phyloP scores from a whole-genome alignment of 2,888 invertebrate genomes.

The Cantharis rufa region DNA sequence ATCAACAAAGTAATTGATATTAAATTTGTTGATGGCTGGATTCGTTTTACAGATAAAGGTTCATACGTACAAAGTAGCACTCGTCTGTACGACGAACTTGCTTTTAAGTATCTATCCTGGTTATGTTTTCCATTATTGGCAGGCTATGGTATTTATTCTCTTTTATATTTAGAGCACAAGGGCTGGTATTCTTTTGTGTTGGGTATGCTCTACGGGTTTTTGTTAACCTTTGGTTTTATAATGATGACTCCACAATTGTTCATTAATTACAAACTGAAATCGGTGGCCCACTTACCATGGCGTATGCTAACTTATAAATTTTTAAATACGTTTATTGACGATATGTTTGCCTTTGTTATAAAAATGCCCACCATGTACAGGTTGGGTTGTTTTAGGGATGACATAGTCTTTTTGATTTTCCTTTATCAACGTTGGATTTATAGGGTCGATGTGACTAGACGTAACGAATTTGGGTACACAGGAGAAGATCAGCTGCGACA shows the following conservation, averaged over 20 bases:
- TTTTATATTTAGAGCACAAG: slow-evolving; percentile 95
- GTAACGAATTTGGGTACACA: slow-evolving; percentile 98
- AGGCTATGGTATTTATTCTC: slow-evolving; percentile 93
- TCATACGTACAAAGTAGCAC: slow-evolving; percentile 96
- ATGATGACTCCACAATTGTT: slow-evolving; percentile 99
- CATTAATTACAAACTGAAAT: slow-evolving; percentile 99
- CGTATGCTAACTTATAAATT: slow-evolving; percentile 99
- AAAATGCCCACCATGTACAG: slow-evolving; percentile 99
- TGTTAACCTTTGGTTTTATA: slow-evolving; percentile 98
- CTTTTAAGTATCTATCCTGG: slow-evolving; percentile 97
- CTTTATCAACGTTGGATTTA: slow-evolving; percentile 99
- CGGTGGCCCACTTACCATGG: slow-evolving; percentile 99
- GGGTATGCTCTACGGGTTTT: slow-evolving; percentile 95
- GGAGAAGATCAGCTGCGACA: slow-evolving; percentile 63
- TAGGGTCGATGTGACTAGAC: slow-evolving; percentile 90
- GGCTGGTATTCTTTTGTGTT: slow-evolving; percentile 99
- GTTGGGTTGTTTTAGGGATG: slow-evolving; percentile 96
- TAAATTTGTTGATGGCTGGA: slow-evolving; percentile 76
- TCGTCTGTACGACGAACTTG: slow-evolving; percentile 90
- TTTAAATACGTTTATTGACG: slow-evolving; percentile 98
- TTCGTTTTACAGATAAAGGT: slow-evolving; percentile 89
- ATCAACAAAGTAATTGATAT: slow-evolving; percentile 95
- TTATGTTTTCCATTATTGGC: slow-evolving; percentile 89
- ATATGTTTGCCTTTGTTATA: slow-evolving; percentile 99
- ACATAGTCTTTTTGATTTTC: slow-evolving; percentile 98